Conservation (phyloP, 2,888 invertebrate genomes). For the Sepiola atlantica region DNA sequence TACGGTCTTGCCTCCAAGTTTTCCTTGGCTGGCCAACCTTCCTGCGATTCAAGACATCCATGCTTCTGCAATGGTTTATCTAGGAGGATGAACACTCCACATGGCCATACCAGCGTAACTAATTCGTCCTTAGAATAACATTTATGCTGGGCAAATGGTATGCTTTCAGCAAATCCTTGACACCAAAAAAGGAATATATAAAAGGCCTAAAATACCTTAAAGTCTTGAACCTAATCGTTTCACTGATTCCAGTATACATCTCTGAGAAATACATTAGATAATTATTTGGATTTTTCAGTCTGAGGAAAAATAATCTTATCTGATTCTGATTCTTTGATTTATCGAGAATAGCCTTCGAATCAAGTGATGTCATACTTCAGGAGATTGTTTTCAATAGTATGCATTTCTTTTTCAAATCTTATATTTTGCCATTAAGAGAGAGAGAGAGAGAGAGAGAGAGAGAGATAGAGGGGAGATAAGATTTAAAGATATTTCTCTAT, state of each 20-base stretch:
- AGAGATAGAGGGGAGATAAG: neutral
- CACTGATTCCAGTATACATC: neutral
- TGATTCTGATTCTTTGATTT: neutral
- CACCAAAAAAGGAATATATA: too few species aligned
- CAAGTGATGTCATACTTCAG: neutral
- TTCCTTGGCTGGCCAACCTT: too few species aligned
- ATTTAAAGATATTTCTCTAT: neutral
- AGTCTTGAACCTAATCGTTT: neutral
- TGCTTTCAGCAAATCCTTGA: too few species aligned
- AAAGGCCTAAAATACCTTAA: neutral
- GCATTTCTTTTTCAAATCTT: neutral
- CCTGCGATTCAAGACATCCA: too few species aligned
- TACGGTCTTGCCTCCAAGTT: too few species aligned
- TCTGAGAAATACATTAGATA: neutral
- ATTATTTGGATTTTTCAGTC: neutral
- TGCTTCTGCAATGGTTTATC: too few species aligned
- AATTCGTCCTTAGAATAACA: too few species aligned
- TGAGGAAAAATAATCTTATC: neutral
- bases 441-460: neutral
- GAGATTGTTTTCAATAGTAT: neutral
- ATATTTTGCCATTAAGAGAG: neutral
- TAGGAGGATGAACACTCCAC: too few species aligned
- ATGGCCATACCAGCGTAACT: too few species aligned
- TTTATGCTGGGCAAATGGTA: too few species aligned
- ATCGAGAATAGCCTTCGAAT: neutral